Base-by-base conservation (phyloP, 1,140 invertebrate species). In the Protaetia brevitarsis region DNA sequence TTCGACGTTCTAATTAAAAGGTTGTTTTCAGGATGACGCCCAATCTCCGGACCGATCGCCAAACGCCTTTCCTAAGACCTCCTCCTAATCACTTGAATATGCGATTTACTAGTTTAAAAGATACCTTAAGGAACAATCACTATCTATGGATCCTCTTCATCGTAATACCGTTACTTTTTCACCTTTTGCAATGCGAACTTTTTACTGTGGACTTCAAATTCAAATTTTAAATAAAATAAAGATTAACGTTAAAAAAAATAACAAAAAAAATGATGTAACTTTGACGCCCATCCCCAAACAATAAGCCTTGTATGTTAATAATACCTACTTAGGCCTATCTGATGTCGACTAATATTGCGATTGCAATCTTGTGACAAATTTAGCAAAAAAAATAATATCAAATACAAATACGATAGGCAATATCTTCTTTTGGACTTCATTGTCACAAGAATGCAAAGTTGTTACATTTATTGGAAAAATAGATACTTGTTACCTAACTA, bases 51-150 rank as follows among this genome's bases (percentile, higher is more conserved):
- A 68, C 63, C 58, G 67, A 67, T 69, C 71, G 70, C 71, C 70
- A 73, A 73, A 73, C 71, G 71, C 71, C 71, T 73, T 73, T 71
- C 70, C 69, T 19, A 73, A 71, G 70, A 66, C 63, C 67, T 66
- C 63, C 65, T 66, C 67, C 60, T 71, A 69, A 72, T 61, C 37
- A 60, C 60, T 21, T 27, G 29, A 36, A 62, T 23, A 59, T 59
- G 29, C 41, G 41, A 23, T 51, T 51, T 10, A 59, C 10, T n/a
- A 13, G 16, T 59, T 59, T 36, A 16, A 34, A 34, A 62, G 21
- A 36, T 62, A 26, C n/a, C 31, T 62, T 62, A 36, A 59, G 29
- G 31, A 62, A 62, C 60, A 62, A 62, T 62, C 60, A 62, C 19
- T 62, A 13, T 36, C 21, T 62, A 31, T 62, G 60, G 60, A 62